Conservation (phyloP, 2,888 invertebrate genomes). For the Eupithecia subumbrata region DNA sequence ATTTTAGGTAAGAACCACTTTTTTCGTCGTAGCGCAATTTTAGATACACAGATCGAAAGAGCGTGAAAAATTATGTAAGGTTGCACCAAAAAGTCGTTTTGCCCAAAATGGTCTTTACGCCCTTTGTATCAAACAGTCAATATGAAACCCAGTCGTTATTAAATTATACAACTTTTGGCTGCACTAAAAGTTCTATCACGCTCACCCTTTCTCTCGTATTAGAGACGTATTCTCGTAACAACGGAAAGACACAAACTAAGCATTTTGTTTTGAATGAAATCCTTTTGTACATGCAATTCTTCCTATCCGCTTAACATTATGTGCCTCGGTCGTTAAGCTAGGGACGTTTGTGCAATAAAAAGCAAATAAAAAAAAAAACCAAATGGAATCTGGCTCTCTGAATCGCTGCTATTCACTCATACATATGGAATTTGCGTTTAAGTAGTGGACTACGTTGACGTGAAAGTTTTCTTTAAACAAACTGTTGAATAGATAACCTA, state of each 20-base stretch:
- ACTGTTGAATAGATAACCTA: slow-evolving; percentile 4
- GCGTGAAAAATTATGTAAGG: no score
- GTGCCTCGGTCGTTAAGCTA: slow-evolving; percentile 60
- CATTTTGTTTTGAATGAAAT: slow-evolving; percentile 36
- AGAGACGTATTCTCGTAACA: slow-evolving; percentile 43
- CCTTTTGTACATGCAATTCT: slow-evolving; percentile 54
- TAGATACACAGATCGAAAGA: no score
- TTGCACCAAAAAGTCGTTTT: no score
- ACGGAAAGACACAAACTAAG: slow-evolving; percentile 51
- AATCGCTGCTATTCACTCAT: slow-evolving; percentile 55
- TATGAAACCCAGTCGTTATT: not conserved
- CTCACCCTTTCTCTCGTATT: slow-evolving; percentile 16
- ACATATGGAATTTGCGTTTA: slow-evolving; percentile 66
- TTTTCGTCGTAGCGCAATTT: no score
- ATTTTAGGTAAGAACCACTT: no score
- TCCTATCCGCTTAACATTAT: slow-evolving; percentile 63
- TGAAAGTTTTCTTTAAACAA: slow-evolving; percentile 7
- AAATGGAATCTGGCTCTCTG: slow-evolving; percentile 57
- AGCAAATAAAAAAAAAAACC: slow-evolving; percentile 61
- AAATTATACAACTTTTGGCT: not conserved
- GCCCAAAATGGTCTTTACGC: no score
- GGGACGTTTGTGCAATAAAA: slow-evolving; percentile 63
- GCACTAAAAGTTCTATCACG: not conserved
- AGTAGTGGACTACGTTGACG: slow-evolving; percentile 42
- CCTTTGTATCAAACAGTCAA: no score